phyloP scores from a whole-genome alignment of 2,888 invertebrate species.

The Ophioninae sp. region DNA sequence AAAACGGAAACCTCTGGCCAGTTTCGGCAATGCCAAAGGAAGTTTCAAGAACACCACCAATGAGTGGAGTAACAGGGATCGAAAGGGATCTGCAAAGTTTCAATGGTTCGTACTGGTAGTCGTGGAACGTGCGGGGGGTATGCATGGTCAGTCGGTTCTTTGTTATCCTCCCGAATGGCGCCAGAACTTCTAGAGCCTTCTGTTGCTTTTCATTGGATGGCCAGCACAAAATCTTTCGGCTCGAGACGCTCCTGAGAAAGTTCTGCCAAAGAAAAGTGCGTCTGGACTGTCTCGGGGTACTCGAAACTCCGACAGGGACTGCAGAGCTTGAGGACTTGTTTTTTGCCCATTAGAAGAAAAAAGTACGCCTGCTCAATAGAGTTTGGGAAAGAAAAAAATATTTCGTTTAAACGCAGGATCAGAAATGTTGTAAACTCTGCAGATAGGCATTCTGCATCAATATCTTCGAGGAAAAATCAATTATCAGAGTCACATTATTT shows the following conservation, averaged over 20 bases:
- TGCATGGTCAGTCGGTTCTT: constrained; percentile 58
- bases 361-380: constrained; percentile 30
- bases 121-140: background rate
- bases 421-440: background rate
- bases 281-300: constrained; percentile 51
- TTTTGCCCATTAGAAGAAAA: constrained; percentile 2
- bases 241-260: constrained; percentile 33
- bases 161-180: constrained; percentile 51
- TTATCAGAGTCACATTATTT: too few relatives aligned
- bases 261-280: constrained; percentile 46
- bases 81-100: constrained; percentile 56
- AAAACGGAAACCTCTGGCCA: constrained; percentile 40
- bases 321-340: constrained; percentile 31
- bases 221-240: constrained; percentile 22
- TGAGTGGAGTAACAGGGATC: constrained; percentile 33
- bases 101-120: constrained; percentile 23
- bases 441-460: background rate
- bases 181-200: constrained; percentile 54
- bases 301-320: constrained; percentile 45
- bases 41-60: constrained; percentile 16
- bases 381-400: background rate
- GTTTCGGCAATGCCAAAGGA: constrained; percentile 34
- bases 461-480: too few relatives aligned
- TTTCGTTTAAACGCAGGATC: background rate
- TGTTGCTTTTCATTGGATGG: constrained; percentile 33